Conservation (phyloP, 2,797 vertebrate species). For the Pristis pectinata region DNA sequence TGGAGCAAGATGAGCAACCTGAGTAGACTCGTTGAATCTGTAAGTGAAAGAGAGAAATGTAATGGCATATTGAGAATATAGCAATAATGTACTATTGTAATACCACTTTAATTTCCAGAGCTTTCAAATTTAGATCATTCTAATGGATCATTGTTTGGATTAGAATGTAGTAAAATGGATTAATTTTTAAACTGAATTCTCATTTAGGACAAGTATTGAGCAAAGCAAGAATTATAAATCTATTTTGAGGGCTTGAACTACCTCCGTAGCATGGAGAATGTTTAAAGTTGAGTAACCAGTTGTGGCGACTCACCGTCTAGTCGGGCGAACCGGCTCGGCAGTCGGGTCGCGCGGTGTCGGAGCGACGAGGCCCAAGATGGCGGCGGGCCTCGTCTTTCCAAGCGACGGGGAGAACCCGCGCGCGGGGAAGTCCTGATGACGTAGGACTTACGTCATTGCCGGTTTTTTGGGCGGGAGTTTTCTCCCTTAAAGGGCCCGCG, state of each 20-base stretch:
- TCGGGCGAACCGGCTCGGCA: too few species aligned
- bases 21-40: background rate
- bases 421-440: too few species aligned
- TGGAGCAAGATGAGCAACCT: background rate
- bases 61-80: background rate
- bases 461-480: too few species aligned
- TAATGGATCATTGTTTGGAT: background rate
- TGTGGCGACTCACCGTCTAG: too few species aligned
- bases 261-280: background rate
- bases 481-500: too few species aligned
- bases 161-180: background rate
- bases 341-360: too few species aligned
- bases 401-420: too few species aligned
- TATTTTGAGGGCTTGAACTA: background rate
- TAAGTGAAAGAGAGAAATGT: background rate
- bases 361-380: too few species aligned
- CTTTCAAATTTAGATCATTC: background rate
- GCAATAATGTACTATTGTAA: background rate
- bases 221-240: background rate
- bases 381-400: too few species aligned
- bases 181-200: background rate
- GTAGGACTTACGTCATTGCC: too few species aligned
- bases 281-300: background rate
- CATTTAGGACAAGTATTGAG: background rate
- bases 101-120: background rate